Evolutionary conservation across 2,113 vertebrate species (phyloP).

Genomic region (Notiomystis cincta): DNA sequence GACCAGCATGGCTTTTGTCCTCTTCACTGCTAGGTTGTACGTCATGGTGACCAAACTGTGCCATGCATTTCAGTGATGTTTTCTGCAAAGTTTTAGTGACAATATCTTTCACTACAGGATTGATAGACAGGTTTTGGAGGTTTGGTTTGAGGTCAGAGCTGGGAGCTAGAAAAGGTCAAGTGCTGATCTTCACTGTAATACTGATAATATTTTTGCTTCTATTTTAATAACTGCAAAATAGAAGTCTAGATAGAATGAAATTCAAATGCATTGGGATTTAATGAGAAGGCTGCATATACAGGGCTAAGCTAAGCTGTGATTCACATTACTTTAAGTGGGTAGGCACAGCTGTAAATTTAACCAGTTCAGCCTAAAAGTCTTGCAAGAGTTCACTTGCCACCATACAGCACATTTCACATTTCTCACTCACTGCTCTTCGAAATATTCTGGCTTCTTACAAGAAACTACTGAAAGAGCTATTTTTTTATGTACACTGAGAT

Average conservation of each 20-base stretch:
- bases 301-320: neutral
- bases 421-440: neutral
- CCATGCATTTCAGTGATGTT: fast-evolving
- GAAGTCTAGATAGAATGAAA: neutral
- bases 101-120: neutral
- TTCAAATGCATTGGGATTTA: neutral
- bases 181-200: neutral
- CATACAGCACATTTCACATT: neutral
- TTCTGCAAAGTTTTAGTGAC: neutral
- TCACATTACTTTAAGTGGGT: neutral
- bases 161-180: neutral
- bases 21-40: neutral
- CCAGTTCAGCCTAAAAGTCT: neutral
- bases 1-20: neutral
- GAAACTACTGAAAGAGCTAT: neutral
- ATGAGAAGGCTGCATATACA: neutral
- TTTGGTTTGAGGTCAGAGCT: neutral
- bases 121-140: neutral
- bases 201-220: neutral
- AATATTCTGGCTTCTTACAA: neutral
- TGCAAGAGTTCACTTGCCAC: neutral
- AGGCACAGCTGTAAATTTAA: neutral
- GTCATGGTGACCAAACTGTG: neutral
- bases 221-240: neutral
- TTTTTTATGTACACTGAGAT: neutral